Evolutionary conservation across 2,888 invertebrate species (phyloP), one percentile per base, ranked within the genome.

Genomic region (Acholoe squamosa): DNA sequence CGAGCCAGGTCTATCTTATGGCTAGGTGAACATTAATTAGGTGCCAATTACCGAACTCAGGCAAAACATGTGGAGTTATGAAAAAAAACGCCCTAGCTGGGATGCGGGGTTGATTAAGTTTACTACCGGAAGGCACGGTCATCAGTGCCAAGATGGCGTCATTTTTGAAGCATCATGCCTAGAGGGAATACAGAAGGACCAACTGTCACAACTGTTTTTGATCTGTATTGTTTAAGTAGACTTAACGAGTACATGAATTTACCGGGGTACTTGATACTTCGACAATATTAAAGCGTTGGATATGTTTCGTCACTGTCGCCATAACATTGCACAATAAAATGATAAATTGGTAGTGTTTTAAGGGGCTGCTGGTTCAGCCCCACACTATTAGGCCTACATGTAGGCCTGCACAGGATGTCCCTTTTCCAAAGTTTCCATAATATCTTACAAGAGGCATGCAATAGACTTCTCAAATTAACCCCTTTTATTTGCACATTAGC

Each of bases 51-150:
- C 51, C 51, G 34, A 84, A 84, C 84, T 84, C 43, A 51, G 84
- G n/a, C 43, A 84, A 84, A 84, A 84, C 84, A 84, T 84, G 84
- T 84, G 84, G 84, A 19, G 19, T 84, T 84, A 84, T 31, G 84
- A 77, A 43, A 28, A 34, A n/a, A 28, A 43, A 25, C 51, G 22
- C 43, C 16, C 28, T 19, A 19, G 51, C 1, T 22, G 7, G 0
- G 16, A 28, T 19, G 51, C 43, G 84, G 84, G 5, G 34, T 84
- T 84, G 43, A 84, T 84, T 84, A 43, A 28, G 3, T 19, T 19
- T 22, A 19, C 71, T 25, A 25, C 31, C 19, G 71, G 71, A n/a
- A 14, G 71, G 25, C 28, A 28, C 16, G 28, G 14, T 71, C 71
- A 71, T 71, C 71, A 71, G 71, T 71, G 71, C 71, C 71, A 71